Evolutionary conservation across 2,113 vertebrate genomes (phyloP), one percentile per base, ranked within the genome.

Genomic region (Xerus inauris): DNA sequence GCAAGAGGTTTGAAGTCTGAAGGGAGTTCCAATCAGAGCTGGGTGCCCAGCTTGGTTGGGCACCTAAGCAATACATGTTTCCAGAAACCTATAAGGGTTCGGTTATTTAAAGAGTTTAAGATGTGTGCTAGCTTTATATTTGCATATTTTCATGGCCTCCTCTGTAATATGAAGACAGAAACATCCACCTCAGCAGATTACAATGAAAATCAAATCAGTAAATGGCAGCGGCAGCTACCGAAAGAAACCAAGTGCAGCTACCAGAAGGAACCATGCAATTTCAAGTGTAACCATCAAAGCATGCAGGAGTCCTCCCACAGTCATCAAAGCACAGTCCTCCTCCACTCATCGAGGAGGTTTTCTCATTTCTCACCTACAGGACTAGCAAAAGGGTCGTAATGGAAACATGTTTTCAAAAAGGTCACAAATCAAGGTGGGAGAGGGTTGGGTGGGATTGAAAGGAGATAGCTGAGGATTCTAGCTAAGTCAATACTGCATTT

Each of bases 371-470:
- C 11, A 79, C 28, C 13, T 49, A 32, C 5, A 67, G 42, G 72
- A 51, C n/a, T 24, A 84, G 40, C 6, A 40, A 80, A 88, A 93
- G 47, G 7, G 28, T 81, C 51, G 69, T 14, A 38, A 1, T 26
- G 51, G 45, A 82, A 87, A 84, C 14, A 59, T 28, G 49, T 20
- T 85, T 85, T 88, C 73, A 47, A 26, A 87, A 87, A 81, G 7
- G 62, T 64, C 47, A 72, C 40, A 86, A 30, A 35, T 54, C 10
- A 76, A 76, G 49, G 24, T 76, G 5, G 3, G 32, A 54, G n/a
- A 9, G 7, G 4, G 40, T 49, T 20, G 54, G 19, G 3, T 10
- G 3, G 24, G 35, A 54, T 3, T 57, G 19, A 88, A 94, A 89
- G 4, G 32, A 81, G 69, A 9, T 54, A 45, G 28, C 24, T 40